Evolutionary conservation across 2,888 invertebrate genomes (phyloP).

Genomic region (Epistrophe eligans): DNA sequence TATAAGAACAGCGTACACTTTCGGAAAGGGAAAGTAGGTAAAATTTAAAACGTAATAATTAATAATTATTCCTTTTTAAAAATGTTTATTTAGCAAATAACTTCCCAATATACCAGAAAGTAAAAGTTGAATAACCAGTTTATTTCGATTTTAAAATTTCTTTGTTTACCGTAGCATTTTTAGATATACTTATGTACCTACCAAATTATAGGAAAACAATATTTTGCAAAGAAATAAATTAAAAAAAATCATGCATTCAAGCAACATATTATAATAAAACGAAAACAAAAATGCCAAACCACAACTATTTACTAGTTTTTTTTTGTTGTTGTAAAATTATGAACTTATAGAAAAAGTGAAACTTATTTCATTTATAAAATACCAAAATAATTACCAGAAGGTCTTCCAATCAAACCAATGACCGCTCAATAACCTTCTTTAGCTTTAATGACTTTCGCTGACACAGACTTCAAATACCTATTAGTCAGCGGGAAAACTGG

Average conservation of each 20-base stretch:
- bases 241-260: not conserved
- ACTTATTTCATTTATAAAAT: constrained; percentile 35
- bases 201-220: not conserved
- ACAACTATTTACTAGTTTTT: constrained; percentile 6
- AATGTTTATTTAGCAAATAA: not conserved
- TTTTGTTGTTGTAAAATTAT: not conserved
- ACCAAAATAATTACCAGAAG: constrained; percentile 28
- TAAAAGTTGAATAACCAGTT: not conserved
- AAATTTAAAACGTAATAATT: no score
- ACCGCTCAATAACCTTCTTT: constrained; percentile 58
- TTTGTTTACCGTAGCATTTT: not conserved
- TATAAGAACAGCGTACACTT: no score
- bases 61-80: no score
- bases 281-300: not conserved
- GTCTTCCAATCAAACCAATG: constrained; percentile 51
- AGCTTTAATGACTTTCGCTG: constrained; percentile 62
- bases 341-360: constrained; percentile 5
- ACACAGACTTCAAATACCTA: constrained; percentile 42
- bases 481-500: constrained; percentile 45
- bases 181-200: no score
- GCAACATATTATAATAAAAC: not conserved
- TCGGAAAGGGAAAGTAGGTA: no score
- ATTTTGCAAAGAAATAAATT: not conserved
- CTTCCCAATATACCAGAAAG: not conserved
- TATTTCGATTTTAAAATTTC: not conserved